Base-by-base conservation (phyloP, 2,888 invertebrate genomes). In the Lepidonotus clava region DNA sequence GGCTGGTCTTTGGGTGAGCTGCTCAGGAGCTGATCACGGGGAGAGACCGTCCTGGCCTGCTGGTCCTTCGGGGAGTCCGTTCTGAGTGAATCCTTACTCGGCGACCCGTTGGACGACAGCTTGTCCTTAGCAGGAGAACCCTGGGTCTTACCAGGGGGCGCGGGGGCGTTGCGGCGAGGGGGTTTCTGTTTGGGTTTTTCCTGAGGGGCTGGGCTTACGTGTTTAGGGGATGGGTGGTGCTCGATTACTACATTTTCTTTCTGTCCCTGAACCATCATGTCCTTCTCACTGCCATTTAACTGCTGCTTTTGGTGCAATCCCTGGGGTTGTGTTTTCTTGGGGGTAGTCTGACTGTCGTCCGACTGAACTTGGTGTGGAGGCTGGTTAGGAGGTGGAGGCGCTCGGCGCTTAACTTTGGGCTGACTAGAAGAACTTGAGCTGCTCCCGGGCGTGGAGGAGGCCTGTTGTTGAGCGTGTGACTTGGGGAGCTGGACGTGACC, bases 351-450 rank as follows among this genome's bases (percentile, higher is more conserved):
- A 28, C 80, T 80, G 38, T 56, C 53, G 21, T 41, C 80, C 34
- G 21, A 14, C 32, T 76, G 76, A 11, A 11, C 11, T 32, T 51
- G 83, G 32, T 80, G 80, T 1, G 80, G 51, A 28, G 41, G 46
- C 11, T 34, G 32, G 56, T 51, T 51, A 21, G 56, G 53, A 0
- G 53, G 53, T 53, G 83, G 53, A 18, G 83, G 83, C 1, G 56
- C 83, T 11, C 56, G 51, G 34, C 83, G 83, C n/a, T 83, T 83
- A 14, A 51, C 51, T 32, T 66, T 85, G 34, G 66, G 71, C n/a
- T 61, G 83, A 34, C 86, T 86, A 36, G 67, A 53, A 56, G 86
- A 84, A 83, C 84, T 84, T 41, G 87, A 77, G 21, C 86, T 87
- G 84, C 86, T 86, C 36, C 76, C 67, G 0, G 84, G 84, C 11